Evolutionary conservation across 2,888 invertebrate genomes (phyloP).

Genomic region (Agonopterix subpropinquella): DNA sequence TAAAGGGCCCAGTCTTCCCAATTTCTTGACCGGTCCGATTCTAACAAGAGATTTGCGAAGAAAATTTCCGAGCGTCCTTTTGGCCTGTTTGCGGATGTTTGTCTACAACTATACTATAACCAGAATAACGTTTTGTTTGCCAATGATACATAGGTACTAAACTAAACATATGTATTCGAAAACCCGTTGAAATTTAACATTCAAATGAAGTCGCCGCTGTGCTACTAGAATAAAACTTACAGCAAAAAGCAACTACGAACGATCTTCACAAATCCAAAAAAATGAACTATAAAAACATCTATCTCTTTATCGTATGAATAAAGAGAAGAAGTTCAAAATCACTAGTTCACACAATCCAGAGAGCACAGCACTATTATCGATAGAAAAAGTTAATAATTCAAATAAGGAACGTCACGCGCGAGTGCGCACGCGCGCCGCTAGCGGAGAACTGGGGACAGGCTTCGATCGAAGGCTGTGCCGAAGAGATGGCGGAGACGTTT

Average conservation of each 20-base stretch:
- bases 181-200: constrained; percentile 7
- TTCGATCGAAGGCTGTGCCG: constrained; percentile 39
- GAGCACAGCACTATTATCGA: constrained; percentile 33
- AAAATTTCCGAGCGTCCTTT: too few relatives aligned
- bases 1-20: too few relatives aligned
- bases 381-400: constrained; percentile 8
- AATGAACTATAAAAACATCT: constrained; percentile 42
- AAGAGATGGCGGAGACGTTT: constrained; percentile 35
- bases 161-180: background rate
- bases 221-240: constrained; percentile 12
- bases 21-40: too few relatives aligned
- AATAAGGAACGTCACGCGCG: constrained; percentile 35
- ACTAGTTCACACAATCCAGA: constrained; percentile 17
- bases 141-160: too few relatives aligned
- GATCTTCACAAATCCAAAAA: constrained; percentile 18
- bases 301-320: constrained; percentile 59
- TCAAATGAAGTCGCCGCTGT: constrained; percentile 9
- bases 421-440: constrained; percentile 54
- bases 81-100: too few relatives aligned
- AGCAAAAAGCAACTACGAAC: constrained; percentile 13
- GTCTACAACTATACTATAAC: too few relatives aligned
- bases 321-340: constrained; percentile 52
- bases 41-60: too few relatives aligned
- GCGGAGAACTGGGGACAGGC: constrained; percentile 47
- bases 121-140: too few relatives aligned